These are phyloP conservation scores for Speoplatyrhinus poulsoni DNA, from an alignment of 2,113 vertebrate genomes.

Conservation along the genomic window DNA sequence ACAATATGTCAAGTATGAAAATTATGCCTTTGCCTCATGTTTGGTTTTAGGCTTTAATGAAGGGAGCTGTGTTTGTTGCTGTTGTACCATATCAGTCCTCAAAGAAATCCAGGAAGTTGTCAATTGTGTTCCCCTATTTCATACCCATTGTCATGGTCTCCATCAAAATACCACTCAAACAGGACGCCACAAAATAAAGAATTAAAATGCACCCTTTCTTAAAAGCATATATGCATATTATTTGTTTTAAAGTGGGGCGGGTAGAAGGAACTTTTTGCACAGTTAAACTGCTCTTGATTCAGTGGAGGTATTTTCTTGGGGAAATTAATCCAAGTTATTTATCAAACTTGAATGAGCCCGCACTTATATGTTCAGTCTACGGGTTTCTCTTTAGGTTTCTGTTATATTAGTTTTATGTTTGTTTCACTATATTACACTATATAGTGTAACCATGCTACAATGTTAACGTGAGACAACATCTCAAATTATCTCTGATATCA, in stretches of 20 bases:
- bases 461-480: no score
- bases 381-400: neutral
- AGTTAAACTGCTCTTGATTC: constrained; percentile 64
- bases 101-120: constrained; percentile 67
- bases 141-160: constrained; percentile 57
- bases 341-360: constrained; percentile 77
- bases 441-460: no score
- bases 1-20: constrained; percentile 77
- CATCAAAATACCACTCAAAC: constrained; percentile 58
- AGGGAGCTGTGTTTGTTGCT: constrained; percentile 84
- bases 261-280: constrained; percentile 40
- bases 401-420: no score
- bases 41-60: constrained; percentile 85
- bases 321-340: constrained; percentile 83
- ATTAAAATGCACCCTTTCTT: constrained; percentile 64
- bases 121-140: constrained; percentile 54
- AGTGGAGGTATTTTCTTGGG: constrained; percentile 78
- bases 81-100: constrained; percentile 65
- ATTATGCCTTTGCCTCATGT: constrained; percentile 65
- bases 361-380: constrained; percentile 30
- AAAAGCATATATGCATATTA: constrained; percentile 65
- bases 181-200: constrained; percentile 74
- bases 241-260: constrained; percentile 54
- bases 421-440: no score
- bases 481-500: no score